Evolutionary conservation across 2,113 vertebrate genomes (phyloP), one percentile per base, ranked within the genome.

Genomic region (Eleginops maclovinus): DNA sequence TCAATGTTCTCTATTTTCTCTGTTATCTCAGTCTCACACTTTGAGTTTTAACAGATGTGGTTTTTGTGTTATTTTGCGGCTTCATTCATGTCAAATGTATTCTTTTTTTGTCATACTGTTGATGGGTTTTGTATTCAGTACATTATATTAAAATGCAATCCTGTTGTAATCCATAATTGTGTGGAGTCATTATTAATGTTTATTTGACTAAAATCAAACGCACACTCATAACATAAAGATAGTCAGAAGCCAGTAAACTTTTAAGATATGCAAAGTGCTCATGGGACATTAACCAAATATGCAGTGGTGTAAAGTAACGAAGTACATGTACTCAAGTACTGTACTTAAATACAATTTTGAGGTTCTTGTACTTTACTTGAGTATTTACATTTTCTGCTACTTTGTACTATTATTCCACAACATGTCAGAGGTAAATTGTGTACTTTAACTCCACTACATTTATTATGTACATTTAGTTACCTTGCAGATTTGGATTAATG

Each of bases 91-190:
- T 78, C 40, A 60, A 14, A 31, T 81, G 61, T 77, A 59, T 58
- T 84, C 8, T 26, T 81, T n/a, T 40, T 69, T 16, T 41, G 17
- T 63, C 49, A 65, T 46, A 19, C 40, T 67, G 17, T 66, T 78
- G 31, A 66, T 83, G 66, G 22, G 8, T 82, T 91, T 88, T 79
- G 59, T 83, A 83, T 74, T 70, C 17, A 65, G 75, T 81, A 54
- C 59, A 88, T 65, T 14, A 22, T 72, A 81, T 66, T 17, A 50
- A 79, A 61, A 87, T 75, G 31, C 71, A 84, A 77, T 59, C 17
- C 41, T 61, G 62, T 53, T 69, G 40, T 49, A 36, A 73, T 62
- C 54, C 0, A 24, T 12, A 14, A 70, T 9, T 79, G 68, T 71
- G 55, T 75, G 13, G 4, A 26, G 26, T 63, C 28, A 69, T 66